Percentiles rank a stretch among this genome's conserved stretches.
phyloP scores from a whole-genome alignment of 2,888 invertebrate genomes.

The Cheilosia vulpina region DNA sequence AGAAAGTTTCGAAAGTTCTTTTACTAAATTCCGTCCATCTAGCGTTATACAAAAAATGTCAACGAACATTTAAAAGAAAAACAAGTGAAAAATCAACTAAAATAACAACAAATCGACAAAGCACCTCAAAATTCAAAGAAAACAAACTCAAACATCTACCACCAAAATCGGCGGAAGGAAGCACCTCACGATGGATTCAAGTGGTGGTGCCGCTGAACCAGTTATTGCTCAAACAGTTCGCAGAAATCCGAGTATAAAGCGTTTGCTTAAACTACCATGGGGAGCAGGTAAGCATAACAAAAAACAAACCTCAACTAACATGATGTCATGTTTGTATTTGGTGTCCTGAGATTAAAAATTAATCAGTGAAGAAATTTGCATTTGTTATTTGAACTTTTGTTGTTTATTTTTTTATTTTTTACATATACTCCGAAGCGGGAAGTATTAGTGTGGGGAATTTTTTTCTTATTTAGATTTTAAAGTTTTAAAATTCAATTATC shows the following conservation, averaged over 20 bases:
- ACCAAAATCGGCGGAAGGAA: constrained; percentile 29
- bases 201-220: constrained; percentile 76
- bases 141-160: constrained; percentile 1
- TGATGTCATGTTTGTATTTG: constrained; percentile 63
- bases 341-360: constrained; percentile 21
- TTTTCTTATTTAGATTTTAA: background rate
- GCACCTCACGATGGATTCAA: constrained; percentile 50
- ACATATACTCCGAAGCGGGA: constrained; percentile 10
- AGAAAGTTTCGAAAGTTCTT: constrained; percentile 11
- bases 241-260: constrained; percentile 82
- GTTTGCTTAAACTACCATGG: constrained; percentile 81
- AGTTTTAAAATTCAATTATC: background rate
- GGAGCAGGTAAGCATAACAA: constrained; percentile 80
- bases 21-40: background rate
- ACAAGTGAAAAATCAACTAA: background rate
- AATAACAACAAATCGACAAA: background rate
- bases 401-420: background rate
- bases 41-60: background rate
- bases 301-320: constrained; percentile 28
- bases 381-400: constrained; percentile 14
- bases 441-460: constrained; percentile 16
- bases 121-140: background rate
- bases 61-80: constrained; percentile 9
- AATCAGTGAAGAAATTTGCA: constrained; percentile 51
- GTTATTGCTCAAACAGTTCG: constrained; percentile 80